phyloP scores from a whole-genome alignment of 2,888 invertebrate genomes.

The Dryadula phaetusa region DNA sequence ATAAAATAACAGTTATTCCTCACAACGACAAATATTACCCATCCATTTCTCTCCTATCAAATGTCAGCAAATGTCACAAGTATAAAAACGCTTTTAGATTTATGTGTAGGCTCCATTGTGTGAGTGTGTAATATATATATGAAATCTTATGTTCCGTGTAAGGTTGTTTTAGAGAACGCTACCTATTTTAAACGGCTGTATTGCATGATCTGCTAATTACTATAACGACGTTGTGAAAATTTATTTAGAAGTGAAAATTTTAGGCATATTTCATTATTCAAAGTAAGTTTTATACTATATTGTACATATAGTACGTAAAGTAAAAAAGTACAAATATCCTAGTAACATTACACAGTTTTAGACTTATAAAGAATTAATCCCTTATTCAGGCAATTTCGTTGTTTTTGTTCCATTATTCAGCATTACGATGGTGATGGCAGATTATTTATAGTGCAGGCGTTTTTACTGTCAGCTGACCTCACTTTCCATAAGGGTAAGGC shows the following conservation, averaged over 20 bases:
- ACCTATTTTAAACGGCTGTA: background rate
- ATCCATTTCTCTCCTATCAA: slow-evolving; percentile 35
- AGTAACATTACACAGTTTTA: no score
- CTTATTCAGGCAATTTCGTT: slow-evolving; percentile 1
- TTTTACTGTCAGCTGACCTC: slow-evolving; percentile 34
- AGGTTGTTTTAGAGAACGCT: background rate
- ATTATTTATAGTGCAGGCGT: slow-evolving; percentile 36
- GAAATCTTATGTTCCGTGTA: background rate
- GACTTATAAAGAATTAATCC: background rate
- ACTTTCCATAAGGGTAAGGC: slow-evolving; percentile 26
- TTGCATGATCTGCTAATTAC: background rate
- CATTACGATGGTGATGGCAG: slow-evolving; percentile 20
- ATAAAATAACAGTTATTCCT: slow-evolving; percentile 23
- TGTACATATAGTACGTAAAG: no score
- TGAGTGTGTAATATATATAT: slow-evolving; percentile 5
- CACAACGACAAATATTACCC: slow-evolving; percentile 32
- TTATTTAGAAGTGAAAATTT: background rate
- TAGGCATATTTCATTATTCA: no score
- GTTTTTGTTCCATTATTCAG: slow-evolving; percentile 8
- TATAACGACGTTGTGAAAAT: background rate
- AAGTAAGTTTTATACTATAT: no score
- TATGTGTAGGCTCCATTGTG: slow-evolving; percentile 11
- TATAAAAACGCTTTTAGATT: slow-evolving; percentile 32
- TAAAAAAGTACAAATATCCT: no score
- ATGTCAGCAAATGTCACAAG: slow-evolving; percentile 37